phyloP scores from a whole-genome alignment of 2,113 vertebrate genomes.

The Fulica atra region DNA sequence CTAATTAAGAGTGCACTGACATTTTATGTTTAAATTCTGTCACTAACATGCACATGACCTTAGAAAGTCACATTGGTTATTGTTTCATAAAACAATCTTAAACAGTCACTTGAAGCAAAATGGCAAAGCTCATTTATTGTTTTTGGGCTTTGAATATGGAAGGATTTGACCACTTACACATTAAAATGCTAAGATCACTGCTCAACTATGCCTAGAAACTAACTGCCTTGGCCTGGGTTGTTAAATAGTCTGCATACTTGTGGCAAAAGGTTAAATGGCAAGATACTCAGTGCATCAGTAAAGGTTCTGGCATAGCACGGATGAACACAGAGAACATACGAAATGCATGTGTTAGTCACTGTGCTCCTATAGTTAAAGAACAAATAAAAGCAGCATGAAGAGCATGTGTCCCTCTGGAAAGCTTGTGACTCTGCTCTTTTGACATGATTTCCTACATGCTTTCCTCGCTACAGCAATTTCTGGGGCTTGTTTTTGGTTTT shows the following conservation, averaged over 20 bases:
- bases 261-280: slow-evolving; percentile 11
- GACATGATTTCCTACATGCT: neutral
- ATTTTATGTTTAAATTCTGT: slow-evolving; percentile 54
- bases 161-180: neutral
- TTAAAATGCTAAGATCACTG: neutral
- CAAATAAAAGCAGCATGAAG: neutral
- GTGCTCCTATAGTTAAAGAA: neutral
- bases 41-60: slow-evolving; percentile 42
- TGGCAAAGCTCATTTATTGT: slow-evolving; percentile 13
- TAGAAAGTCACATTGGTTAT: slow-evolving; percentile 22
- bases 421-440: neutral
- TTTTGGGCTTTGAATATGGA: neutral
- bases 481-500: no score
- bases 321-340: neutral
- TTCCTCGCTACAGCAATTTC: neutral
- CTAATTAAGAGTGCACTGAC: slow-evolving; percentile 58
- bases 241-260: slow-evolving; percentile 38
- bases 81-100: slow-evolving; percentile 50
- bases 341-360: neutral
- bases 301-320: neutral
- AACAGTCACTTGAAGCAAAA: neutral
- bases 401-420: neutral
- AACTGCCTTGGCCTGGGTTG: neutral
- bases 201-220: neutral
- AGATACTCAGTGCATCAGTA: neutral